Conservation (phyloP, 2,888 invertebrate genomes). For the Malthinus seriepunctatus region DNA sequence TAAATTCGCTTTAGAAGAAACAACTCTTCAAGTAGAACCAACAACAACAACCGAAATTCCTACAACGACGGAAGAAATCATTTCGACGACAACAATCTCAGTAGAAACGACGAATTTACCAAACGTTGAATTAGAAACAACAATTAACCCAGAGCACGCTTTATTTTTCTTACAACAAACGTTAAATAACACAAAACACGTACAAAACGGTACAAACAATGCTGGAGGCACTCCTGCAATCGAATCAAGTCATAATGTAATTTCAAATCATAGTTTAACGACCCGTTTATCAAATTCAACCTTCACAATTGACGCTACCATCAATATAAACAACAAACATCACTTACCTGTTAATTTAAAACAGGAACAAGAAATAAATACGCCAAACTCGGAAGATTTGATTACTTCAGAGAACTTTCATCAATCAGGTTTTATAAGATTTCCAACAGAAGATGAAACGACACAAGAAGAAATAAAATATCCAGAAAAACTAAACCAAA, state of each 20-base stretch:
- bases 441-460: conserved; percentile 22
- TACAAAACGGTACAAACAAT: conserved; percentile 28
- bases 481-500: conserved; percentile 13
- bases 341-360: conserved; percentile 3
- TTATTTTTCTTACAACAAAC: conserved; percentile 36
- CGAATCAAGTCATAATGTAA: conserved; percentile 9
- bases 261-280: conserved; percentile 25
- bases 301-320: conserved; percentile 9
- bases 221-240: conserved; percentile 19
- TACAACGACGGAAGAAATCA: conserved; percentile 11
- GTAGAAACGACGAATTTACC: conserved; percentile 21
- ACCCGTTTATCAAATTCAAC: conserved; percentile 19
- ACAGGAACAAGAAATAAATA: background rate
- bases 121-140: conserved; percentile 18
- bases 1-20: conserved; percentile 1
- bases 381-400: conserved; percentile 16
- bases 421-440: conserved; percentile 19
- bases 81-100: conserved; percentile 11
- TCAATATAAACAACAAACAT: background rate
- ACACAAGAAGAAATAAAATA: conserved; percentile 7
- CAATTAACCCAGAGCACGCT: conserved; percentile 34
- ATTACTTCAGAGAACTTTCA: conserved; percentile 22
- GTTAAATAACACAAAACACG: conserved; percentile 23
- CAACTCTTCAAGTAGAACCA: background rate
- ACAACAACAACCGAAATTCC: conserved; percentile 15